Evolutionary conservation across 2,888 invertebrate genomes (phyloP), one percentile per base, ranked within the genome.

Genomic region (Ormyrus rosae): DNA sequence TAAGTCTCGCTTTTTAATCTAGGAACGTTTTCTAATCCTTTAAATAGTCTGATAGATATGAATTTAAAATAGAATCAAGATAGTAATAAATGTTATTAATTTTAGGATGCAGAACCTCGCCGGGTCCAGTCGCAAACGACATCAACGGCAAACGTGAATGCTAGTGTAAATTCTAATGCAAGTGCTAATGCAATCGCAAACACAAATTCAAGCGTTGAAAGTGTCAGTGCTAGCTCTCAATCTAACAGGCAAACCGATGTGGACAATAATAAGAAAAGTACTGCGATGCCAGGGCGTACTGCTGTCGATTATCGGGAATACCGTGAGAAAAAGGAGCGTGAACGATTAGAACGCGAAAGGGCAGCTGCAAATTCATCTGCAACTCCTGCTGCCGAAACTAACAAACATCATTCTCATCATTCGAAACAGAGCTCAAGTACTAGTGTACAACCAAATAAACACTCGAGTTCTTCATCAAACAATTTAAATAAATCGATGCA

Each of bases 261-360:
- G 34, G 34, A 34, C 34, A 86, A 87, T 4, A 88, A 86, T 74
- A 89, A 87, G 74, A 82, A 90, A 85, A 72, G 86, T 80, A 76
- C 88, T 9, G 19, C 77, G 0, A 11, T 56, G 53, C 85, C 91
- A 50, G 86, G 91, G 75, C 88, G 91, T 78, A 88, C 92, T 48
- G 89, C 91, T 69, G 92, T 92, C 2, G 92, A 93, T 84, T 92
- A 93, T 85, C 92, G 93, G 77, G 92, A 94, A 9, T 94, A 95
- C 88, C 91, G 94, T 45, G 82, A 82, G 6, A 94, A 94, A 86
- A 92, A 93, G 68, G 92, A 93, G 75, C 91, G 92, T n/a, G 94
- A 95, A 85, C 91, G 94, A 51, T 90, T 93, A 82, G 93, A 93
- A 78, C 87, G 93, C 2, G 93, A 93, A 78, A 90, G 93, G 81